Evolutionary conservation across 2,888 invertebrate genomes (phyloP).

Genomic region (Thecocarcelia acutangulata): DNA sequence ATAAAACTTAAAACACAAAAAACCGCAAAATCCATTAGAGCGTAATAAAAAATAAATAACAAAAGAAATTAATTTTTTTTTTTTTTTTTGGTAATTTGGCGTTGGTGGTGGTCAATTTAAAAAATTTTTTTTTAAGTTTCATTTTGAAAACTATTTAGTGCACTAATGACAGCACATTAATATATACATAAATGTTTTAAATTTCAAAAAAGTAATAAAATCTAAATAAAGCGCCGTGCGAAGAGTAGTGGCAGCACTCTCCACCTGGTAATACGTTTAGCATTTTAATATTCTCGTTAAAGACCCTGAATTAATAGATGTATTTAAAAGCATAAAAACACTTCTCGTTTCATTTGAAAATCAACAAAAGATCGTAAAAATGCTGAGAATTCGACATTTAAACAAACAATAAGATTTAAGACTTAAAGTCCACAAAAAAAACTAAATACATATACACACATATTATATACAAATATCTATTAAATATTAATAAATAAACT

Average conservation of each 20-base stretch:
- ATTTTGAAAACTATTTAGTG: conserved; percentile 21
- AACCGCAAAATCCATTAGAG: conserved; percentile 67
- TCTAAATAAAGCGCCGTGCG: conserved; percentile 46
- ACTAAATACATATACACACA: background rate
- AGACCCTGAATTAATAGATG: conserved; percentile 57
- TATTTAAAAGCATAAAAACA: conserved; percentile 37
- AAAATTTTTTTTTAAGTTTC: background rate
- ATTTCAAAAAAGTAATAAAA: conserved; percentile 38
- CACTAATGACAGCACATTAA: conserved; percentile 33
- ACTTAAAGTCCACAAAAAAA: conserved; percentile 34
- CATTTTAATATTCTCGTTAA: conserved; percentile 34
- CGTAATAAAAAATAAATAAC: conserved; percentile 38
- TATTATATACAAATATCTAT: conserved; percentile 36
- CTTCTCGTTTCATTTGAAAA: background rate
- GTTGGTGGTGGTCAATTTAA: conserved; percentile 42
- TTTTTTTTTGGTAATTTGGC: conserved; percentile 1
- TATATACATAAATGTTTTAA: conserved; percentile 10
- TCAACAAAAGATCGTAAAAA: conserved; percentile 58
- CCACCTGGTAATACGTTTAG: background rate
- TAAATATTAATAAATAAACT: conserved; percentile 59
- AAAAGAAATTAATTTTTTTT: background rate
- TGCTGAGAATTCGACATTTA: background rate
- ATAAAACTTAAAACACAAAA: conserved; percentile 9
- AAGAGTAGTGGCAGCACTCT: conserved; percentile 1
- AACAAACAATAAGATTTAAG: conserved; percentile 16